Evolutionary conservation across 2,888 invertebrate genomes (phyloP), one percentile per base, ranked within the genome.

Genomic region (Cordilura impudica): DNA sequence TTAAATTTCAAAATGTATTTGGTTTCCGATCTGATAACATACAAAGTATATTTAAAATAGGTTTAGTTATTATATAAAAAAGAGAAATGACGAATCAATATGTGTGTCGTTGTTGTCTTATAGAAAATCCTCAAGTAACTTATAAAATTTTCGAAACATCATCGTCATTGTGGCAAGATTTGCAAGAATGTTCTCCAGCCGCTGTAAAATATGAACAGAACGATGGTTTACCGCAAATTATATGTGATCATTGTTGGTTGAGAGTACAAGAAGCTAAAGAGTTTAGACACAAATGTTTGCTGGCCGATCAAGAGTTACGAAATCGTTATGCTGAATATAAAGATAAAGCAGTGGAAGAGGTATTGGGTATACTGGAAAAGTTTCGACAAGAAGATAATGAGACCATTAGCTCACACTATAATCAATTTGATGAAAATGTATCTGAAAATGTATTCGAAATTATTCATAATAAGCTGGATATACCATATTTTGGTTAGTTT

Each of bases 21-120:
- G 56, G 49, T 21, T 39, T 49, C 16, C 56, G 12, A 65, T 51
- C 49, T 29, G 69, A 23, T 23, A 49, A 56, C 56, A 75, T 35
- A 23, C 5, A 0, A 10, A 66, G 12, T 12, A 51, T n/a, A 4
- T 26, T 39, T 12, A 12, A 39, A 51, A 51, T 3, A 45, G n/a
- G 53, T 39, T 23, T n/a, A n/a, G n/a, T n/a, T 0, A 14, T 21
- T 10, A 60, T 39, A 19, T n/a, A 39, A 58, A 16, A 58, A 35
- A 21, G 2, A 39, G 7, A 19, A 29, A 73, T 63, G 61, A 81
- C 85, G 82, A 82, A 81, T 73, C 82, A 77, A 10, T 69, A 84
- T 51, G 82, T 87, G 10, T 87, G 87, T 51, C 87, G 87, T 53
- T 87, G 87, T 66, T 87, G 87, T 49, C 66, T 87, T 70, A 47